Base-by-base conservation (phyloP, 2,888 invertebrate genomes). In the Agriotes lineatus region DNA sequence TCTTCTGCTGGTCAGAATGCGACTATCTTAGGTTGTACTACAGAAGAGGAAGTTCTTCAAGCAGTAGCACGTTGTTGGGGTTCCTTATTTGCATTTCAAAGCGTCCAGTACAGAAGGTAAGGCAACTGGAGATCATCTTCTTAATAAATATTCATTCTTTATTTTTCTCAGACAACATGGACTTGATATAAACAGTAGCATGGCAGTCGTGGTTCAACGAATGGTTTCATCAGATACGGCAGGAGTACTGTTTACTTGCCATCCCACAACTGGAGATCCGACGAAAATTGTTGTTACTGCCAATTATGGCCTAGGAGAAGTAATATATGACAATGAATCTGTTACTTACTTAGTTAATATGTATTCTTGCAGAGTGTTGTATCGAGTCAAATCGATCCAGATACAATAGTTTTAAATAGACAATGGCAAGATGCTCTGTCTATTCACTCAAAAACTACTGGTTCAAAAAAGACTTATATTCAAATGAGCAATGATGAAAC, bases 1-100 rank as follows among this genome's bases (percentile, higher is more conserved):
- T 95, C 94, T 0, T 91, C 93, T 2, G 95, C 95, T 0, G 95
- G 95, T 0, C 95, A 96, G 85, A 93, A 95, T 84, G 90, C 91
- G 68, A 94, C 94, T 0, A 88, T 90, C 69, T 85, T 96, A 1
- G 93, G 94, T 0, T 89, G 93, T 59, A 81, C 80, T 35, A 87
- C 86, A 0, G 82, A 85, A 39, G 83, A 82, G 0, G 86, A 88
- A 62, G 84, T 93, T 7, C 69, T 90, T 9, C 78, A 84, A 25
- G 90, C 89, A 4, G 85, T 95, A 0, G 84, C 88, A 50, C 86
- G 88, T 64, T 96, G 95, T 81, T 96, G 96, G 96, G 92, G 91
- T 0, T 96, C 95, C 0, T 88, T 94, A 73, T 95, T 90, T 79
- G 87, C 92, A 0, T 90, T 88, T 77, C 91, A 91, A 73, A 94